Percentiles rank a stretch among this genome's conserved stretches.
These are phyloP conservation scores for Vanacampus margaritifer DNA, from an alignment of 2,113 vertebrate species.

Conservation along the genomic window DNA sequence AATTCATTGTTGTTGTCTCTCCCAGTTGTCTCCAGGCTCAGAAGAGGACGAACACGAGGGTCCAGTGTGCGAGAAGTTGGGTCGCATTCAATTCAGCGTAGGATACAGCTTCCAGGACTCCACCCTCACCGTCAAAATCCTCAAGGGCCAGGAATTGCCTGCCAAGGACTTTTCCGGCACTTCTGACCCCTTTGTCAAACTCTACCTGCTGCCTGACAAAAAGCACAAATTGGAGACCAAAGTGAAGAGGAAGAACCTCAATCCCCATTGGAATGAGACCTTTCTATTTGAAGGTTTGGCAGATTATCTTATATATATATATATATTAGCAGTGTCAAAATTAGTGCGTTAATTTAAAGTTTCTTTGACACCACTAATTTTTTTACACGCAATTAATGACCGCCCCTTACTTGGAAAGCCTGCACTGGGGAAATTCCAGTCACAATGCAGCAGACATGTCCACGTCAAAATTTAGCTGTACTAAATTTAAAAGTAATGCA, in stretches of 20 bases:
- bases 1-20: background rate
- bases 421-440: too few relatives aligned
- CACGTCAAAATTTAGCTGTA: too few relatives aligned
- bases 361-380: too few relatives aligned
- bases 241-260: conserved; percentile 98
- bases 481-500: too few relatives aligned
- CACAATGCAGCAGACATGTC: too few relatives aligned
- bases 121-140: conserved; percentile 95
- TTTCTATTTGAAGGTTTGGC: conserved; percentile 92
- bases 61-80: conserved; percentile 87
- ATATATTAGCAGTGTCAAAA: too few relatives aligned
- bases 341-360: too few relatives aligned
- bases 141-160: conserved; percentile 95
- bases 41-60: conserved; percentile 94
- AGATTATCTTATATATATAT: too few relatives aligned
- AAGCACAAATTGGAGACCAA: conserved; percentile 99
- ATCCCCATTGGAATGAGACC: conserved; percentile 98
- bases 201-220: conserved; percentile 97
- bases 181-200: conserved; percentile 97
- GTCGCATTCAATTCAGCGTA: conserved; percentile 96
- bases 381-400: too few relatives aligned
- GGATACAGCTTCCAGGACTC: conserved; percentile 99
- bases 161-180: conserved; percentile 99
- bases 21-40: conserved; percentile 90
- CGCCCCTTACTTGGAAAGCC: too few relatives aligned